These are phyloP conservation scores for Apogon hyalosoma DNA, from an alignment of 2,797 vertebrate genomes.

Conservation along the genomic window DNA sequence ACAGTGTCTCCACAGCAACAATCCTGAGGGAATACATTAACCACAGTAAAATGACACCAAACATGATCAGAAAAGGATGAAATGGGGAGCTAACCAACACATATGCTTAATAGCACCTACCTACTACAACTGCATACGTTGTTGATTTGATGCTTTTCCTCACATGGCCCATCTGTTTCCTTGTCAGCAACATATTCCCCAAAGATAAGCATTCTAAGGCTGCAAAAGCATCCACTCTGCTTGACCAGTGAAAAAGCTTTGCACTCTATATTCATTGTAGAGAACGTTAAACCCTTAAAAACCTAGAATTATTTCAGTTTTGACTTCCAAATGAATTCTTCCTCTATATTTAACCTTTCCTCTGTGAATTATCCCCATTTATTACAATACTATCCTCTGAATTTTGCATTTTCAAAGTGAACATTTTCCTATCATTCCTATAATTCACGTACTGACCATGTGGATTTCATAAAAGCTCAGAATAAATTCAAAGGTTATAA, in stretches of 20 bases:
- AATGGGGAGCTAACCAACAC: constrained; percentile 28
- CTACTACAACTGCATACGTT: constrained; percentile 19
- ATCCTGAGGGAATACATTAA: constrained; percentile 65
- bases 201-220: constrained; percentile 52
- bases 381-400: too few species aligned
- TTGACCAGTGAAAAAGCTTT: constrained; percentile 26
- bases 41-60: constrained; percentile 44
- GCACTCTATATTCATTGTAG: background rate
- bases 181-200: constrained; percentile 64
- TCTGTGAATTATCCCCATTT: too few species aligned
- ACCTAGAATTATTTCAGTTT: too few species aligned
- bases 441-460: too few species aligned
- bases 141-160: constrained; percentile 46
- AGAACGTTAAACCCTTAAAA: too few species aligned
- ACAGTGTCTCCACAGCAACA: constrained; percentile 62
- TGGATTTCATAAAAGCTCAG: too few species aligned
- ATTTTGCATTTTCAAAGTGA: too few species aligned
- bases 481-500: too few species aligned
- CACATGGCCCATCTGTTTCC: constrained; percentile 40
- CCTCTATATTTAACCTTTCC: too few species aligned
- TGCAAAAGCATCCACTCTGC: background rate
- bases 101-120: constrained; percentile 34
- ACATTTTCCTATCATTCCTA: too few species aligned
- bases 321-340: too few species aligned
- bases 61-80: constrained; percentile 40